Conservation (phyloP, 1,140 invertebrate genomes). For the Onthophagus taurus region DNA sequence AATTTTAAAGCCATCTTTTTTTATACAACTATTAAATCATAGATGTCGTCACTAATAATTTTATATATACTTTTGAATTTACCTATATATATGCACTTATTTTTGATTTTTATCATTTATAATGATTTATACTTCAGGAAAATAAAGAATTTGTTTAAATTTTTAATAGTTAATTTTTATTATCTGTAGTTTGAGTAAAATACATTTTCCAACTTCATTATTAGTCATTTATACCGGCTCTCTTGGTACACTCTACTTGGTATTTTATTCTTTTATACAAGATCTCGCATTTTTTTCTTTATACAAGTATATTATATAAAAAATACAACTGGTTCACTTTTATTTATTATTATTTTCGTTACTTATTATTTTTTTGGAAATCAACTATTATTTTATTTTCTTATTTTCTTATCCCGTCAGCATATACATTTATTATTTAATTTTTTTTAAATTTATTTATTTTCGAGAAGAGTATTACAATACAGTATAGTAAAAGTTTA, state of each 20-base stretch:
- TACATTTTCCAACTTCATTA: constrained; percentile 33
- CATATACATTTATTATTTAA: constrained; percentile 13
- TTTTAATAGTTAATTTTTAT: constrained; percentile 12
- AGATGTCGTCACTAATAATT: no score
- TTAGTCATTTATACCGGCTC: constrained; percentile 22
- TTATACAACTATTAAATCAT: no score
- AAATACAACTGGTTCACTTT: constrained; percentile 24
- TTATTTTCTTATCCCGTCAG: neutral
- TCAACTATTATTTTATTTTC: constrained; percentile 15
- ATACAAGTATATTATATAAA: constrained; percentile 29
- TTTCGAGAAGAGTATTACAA: no score
- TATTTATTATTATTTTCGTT: no score
- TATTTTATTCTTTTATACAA: constrained; percentile 21
- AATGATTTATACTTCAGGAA: no score
- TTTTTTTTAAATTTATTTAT: no score
- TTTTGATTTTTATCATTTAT: no score
- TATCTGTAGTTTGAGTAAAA: constrained; percentile 33
- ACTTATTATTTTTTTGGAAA: constrained; percentile 26
- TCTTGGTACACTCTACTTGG: constrained; percentile 26
- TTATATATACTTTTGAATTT: no score
- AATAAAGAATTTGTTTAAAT: no score
- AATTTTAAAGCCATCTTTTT: no score
- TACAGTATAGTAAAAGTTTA: constrained; percentile 11
- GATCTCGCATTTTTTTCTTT: constrained; percentile 9
- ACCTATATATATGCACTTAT: no score